A percentile compares a stretch with the other conserved stretches of the same genome.
Evolutionary conservation across 2,888 invertebrate species (phyloP).

Genomic region (Drosophila tripunctata): DNA sequence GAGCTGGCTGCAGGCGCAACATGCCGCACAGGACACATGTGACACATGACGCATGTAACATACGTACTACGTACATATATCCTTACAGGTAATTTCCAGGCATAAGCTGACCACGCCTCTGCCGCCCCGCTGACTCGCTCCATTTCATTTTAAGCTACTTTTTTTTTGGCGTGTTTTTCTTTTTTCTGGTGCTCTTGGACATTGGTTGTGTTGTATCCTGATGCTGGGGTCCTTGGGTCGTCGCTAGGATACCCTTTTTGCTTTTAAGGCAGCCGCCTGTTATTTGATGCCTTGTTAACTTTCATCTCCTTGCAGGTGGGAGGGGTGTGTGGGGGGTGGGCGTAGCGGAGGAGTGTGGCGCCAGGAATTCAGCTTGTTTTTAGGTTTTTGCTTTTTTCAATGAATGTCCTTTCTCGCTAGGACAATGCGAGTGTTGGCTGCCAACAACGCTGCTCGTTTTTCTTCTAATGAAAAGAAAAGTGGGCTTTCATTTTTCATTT

Average conservation of each 20-base stretch:
- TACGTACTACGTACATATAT: background rate
- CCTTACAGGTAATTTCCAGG: constrained; percentile 33
- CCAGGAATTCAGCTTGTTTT: constrained; percentile 61
- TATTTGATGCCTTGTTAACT: constrained; percentile 80
- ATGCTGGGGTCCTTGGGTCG: constrained; percentile 35
- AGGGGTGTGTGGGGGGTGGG: background rate
- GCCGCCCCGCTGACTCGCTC: constrained; percentile 5
- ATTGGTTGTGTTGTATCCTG: constrained; percentile 41
- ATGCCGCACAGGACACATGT: constrained; percentile 45
- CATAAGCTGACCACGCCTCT: constrained; percentile 45
- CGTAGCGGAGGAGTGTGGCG: constrained; percentile 4
- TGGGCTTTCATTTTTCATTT: constrained; percentile 62
- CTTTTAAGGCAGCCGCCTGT: constrained; percentile 61
- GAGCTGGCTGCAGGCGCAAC: constrained; percentile 46
- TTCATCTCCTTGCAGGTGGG: constrained; percentile 51
- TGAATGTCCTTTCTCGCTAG: constrained; percentile 63
- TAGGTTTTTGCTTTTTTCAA: constrained; percentile 37
- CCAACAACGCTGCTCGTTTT: constrained; percentile 64
- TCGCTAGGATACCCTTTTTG: constrained; percentile 76
- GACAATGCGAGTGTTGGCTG: constrained; percentile 52
- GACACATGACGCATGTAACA: constrained; percentile 10
- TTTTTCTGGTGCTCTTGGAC: constrained; percentile 31
- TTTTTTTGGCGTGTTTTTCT: constrained; percentile 8
- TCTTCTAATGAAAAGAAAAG: constrained; percentile 72
- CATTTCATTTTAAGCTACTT: constrained; percentile 49